These are phyloP conservation scores for Mythimna loreyi DNA, from an alignment of 2,888 invertebrate species.

Conservation along the genomic window DNA sequence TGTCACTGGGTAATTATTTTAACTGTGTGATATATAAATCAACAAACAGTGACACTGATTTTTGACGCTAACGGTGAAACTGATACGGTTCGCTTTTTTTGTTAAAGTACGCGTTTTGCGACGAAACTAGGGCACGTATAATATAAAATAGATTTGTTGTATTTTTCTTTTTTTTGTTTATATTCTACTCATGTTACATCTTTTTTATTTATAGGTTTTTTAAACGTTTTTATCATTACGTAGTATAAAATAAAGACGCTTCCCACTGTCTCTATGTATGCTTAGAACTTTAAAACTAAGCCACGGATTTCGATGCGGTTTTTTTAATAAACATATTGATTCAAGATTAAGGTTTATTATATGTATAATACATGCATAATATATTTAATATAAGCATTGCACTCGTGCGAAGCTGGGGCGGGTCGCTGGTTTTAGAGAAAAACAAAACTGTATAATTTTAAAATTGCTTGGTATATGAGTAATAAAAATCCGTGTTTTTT, in stretches of 20 bases:
- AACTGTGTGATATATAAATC: slow-evolving; percentile 46
- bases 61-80: slow-evolving; percentile 10
- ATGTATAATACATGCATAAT: too few species aligned
- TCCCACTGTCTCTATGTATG: too few species aligned
- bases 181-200: neutral
- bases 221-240: neutral
- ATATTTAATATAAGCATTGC: too few species aligned
- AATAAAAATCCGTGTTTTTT: slow-evolving; percentile 27
- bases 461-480: neutral
- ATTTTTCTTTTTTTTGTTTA: neutral
- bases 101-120: slow-evolving; percentile 6
- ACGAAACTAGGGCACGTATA: neutral
- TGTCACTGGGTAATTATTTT: slow-evolving; percentile 54
- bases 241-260: too few species aligned
- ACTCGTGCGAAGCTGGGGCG: too few species aligned
- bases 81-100: slow-evolving; percentile 22
- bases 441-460: neutral
- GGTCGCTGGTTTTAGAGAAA: too few species aligned
- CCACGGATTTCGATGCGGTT: too few species aligned
- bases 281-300: too few species aligned
- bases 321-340: too few species aligned
- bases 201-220: neutral
- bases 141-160: neutral
- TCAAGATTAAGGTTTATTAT: too few species aligned
- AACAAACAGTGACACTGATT: slow-evolving; percentile 35